phyloP scores from a whole-genome alignment of 2,888 invertebrate species.

The Protonemura montana region DNA sequence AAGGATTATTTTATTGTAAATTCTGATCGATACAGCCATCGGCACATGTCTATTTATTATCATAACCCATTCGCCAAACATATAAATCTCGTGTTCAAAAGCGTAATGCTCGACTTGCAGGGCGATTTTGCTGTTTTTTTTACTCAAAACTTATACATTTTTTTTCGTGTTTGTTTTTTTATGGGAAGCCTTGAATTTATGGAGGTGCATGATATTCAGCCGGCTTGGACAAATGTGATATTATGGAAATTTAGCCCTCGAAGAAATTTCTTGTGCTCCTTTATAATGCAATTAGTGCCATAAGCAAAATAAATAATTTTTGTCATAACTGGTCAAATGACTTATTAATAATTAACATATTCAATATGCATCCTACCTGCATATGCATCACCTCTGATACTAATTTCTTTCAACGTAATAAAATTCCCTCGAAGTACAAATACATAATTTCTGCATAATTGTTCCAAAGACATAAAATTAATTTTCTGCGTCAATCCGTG shows the following conservation, averaged over 20 bases:
- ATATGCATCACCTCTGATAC: background rate
- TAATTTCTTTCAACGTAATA: background rate
- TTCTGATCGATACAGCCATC: slow-evolving; percentile 7
- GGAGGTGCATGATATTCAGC: background rate
- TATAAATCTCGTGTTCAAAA: background rate
- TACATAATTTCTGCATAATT: background rate
- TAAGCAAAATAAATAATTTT: background rate
- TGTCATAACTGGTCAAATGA: background rate
- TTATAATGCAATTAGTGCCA: background rate
- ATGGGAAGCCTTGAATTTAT: background rate
- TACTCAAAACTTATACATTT: background rate
- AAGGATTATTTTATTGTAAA: background rate
- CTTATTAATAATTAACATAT: background rate
- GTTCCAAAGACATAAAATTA: background rate
- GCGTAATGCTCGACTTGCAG: background rate
- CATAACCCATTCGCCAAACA: background rate
- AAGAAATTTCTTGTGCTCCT: background rate
- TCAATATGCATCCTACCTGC: background rate
- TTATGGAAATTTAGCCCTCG: slow-evolving; percentile 15
- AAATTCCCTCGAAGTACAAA: background rate
- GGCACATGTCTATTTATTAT: background rate
- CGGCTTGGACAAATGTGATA: background rate
- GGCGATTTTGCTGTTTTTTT: background rate
- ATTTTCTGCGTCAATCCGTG: background rate
- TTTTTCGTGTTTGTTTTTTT: background rate